These are phyloP conservation scores for Lichenostomus cassidix DNA, from an alignment of 2,113 vertebrate species.

Conservation along the genomic window DNA sequence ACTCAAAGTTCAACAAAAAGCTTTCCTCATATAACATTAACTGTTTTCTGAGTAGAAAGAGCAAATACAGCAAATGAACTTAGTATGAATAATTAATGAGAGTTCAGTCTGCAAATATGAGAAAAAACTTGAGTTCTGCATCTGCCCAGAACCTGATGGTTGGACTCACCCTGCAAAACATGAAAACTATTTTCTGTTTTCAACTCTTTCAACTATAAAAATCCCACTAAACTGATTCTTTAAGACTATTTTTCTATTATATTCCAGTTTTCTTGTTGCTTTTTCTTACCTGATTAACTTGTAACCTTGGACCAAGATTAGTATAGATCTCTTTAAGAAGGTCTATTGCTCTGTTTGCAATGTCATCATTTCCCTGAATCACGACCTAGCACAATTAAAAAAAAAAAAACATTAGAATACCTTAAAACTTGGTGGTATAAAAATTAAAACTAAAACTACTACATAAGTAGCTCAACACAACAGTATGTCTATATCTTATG, in stretches of 20 bases:
- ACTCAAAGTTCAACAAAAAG: neutral
- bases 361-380: constrained; percentile 98
- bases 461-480: neutral
- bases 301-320: constrained; percentile 97
- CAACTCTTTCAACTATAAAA: neutral
- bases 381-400: constrained; percentile 82
- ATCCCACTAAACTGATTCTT: neutral
- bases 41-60: neutral
- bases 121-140: neutral
- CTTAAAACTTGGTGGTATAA: neutral
- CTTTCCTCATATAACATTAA: neutral
- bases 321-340: constrained; percentile 99
- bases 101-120: neutral
- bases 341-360: constrained; percentile 96
- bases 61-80: neutral
- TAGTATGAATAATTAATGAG: neutral
- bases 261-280: neutral
- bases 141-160: neutral
- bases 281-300: constrained; percentile 92
- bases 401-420: neutral
- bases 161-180: neutral
- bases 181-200: neutral
- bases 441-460: neutral
- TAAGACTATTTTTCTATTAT: neutral
- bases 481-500: neutral